A percentile compares a stretch with the other conserved stretches of the same genome.
phyloP scores from a whole-genome alignment of 2,888 invertebrate genomes.

The Nemoura dubitans region DNA sequence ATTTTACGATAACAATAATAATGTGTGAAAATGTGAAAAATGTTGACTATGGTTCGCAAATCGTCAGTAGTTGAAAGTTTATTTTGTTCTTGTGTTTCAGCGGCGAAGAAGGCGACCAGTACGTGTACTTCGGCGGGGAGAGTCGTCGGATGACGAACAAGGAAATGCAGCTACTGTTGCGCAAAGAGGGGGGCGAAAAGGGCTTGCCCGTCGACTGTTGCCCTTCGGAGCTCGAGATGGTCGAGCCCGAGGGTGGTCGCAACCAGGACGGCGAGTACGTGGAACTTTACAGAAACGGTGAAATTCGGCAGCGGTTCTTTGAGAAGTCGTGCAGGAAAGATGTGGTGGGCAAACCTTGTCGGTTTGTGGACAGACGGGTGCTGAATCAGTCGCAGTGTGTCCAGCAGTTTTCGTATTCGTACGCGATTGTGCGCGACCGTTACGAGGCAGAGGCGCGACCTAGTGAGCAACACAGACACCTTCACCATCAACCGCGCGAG shows the following conservation, averaged over 20 bases:
- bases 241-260: slow-evolving; percentile 79
- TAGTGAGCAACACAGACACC: slow-evolving; percentile 59
- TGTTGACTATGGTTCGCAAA: too few species aligned
- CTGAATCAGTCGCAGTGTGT: slow-evolving; percentile 79
- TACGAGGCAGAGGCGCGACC: slow-evolving; percentile 56
- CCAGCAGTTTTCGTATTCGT: slow-evolving; percentile 84
- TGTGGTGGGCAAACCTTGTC: slow-evolving; percentile 77
- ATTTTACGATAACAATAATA: too few species aligned
- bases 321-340: slow-evolving; percentile 80
- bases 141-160: slow-evolving; percentile 64
- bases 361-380: slow-evolving; percentile 76
- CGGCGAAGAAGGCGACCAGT: slow-evolving; percentile 51
- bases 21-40: too few species aligned
- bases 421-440: slow-evolving; percentile 78
- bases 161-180: slow-evolving; percentile 72
- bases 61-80: too few species aligned
- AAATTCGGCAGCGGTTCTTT: slow-evolving; percentile 66
- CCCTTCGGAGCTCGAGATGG: slow-evolving; percentile 79
- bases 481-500: slow-evolving; percentile 53
- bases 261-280: slow-evolving; percentile 77
- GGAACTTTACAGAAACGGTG: slow-evolving; percentile 70
- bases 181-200: slow-evolving; percentile 64
- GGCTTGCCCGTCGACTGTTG: slow-evolving; percentile 77
- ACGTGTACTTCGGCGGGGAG: slow-evolving; percentile 50
- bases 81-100: slow-evolving; percentile 44